Evolutionary conservation across 1,140 invertebrate genomes (phyloP), one percentile per base, ranked within the genome.

Genomic region (Lethrus apterus): DNA sequence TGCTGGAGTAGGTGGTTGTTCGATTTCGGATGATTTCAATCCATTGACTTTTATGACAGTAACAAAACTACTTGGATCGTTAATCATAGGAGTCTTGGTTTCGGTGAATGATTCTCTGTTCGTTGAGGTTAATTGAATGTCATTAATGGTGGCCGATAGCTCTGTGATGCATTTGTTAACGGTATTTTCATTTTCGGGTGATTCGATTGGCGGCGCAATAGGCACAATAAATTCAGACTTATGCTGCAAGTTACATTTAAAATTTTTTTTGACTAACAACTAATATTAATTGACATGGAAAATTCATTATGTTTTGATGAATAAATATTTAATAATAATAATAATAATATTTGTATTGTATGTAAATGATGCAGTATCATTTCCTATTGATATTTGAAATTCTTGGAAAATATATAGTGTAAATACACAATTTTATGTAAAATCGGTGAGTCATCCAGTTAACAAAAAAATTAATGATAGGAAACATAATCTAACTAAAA

Each of bases 41-140:
- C 78, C 78, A 67, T 86, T 89, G 2, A 91, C 86, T 77, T 89
- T 84, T 51, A 91, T 91, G 35, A 91, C 88, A 45, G 88, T 91
- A 48, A 91, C 79, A 72, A 89, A 91, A 69, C 86, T 85, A 65
- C 82, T 79, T 62, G 72, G 77, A 57, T 74, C 71, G 11, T 26
- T 29, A 59, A 50, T 75, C 70, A 31, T 50, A 40, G 70, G 61
- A 67, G 71, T 43, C 62, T 60, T 60, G 62, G 68, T 65, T 67
- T 69, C 45, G 19, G 8, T 42, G 10, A 36, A 24, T n/a, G 36
- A 38, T 18, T 52, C 46, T 20, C 35, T 54, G 44, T 38, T 62
- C 48, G 30, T 13, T 20, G 21, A 15, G 9, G 24, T 29, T 14
- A 42, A 10, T 54, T 49, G 60, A 65, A 40, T 70, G 66, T n/a